Percentiles rank a stretch among this genome's conserved stretches.
phyloP scores from a whole-genome alignment of 2,797 vertebrate genomes.

The Meda fulgida region DNA sequence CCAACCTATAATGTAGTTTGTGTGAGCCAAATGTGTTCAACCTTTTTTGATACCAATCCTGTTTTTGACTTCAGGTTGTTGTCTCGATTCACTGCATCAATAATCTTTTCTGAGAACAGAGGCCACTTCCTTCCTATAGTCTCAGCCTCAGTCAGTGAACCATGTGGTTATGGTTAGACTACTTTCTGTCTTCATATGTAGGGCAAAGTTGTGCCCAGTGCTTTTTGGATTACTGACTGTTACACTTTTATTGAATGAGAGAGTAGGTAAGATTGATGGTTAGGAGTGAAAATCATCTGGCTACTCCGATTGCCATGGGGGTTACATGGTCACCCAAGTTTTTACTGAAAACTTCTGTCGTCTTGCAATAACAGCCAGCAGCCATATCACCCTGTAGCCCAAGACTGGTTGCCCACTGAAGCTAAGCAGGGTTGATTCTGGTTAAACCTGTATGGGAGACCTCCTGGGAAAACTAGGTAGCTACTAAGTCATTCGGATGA shows the following conservation, averaged over 20 bases:
- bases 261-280: background rate
- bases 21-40: background rate
- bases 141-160: background rate
- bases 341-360: too few relatives aligned
- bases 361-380: too few relatives aligned
- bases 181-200: background rate
- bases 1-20: background rate
- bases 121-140: constrained; percentile 9
- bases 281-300: constrained; percentile 1
- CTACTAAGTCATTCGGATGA: too few relatives aligned
- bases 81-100: background rate
- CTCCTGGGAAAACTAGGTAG: too few relatives aligned
- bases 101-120: constrained; percentile 1
- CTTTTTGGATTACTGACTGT: background rate
- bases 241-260: background rate
- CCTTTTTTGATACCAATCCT: background rate
- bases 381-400: too few relatives aligned
- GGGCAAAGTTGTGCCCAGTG: background rate
- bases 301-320: background rate
- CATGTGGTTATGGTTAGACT: background rate
- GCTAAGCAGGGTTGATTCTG: too few relatives aligned
- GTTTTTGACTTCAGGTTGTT: background rate
- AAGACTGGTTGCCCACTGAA: too few relatives aligned
- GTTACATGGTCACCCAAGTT: background rate
- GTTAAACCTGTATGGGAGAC: too few relatives aligned